phyloP scores from a whole-genome alignment of 2,888 invertebrate genomes.

The Phytoseiulus persimilis region DNA sequence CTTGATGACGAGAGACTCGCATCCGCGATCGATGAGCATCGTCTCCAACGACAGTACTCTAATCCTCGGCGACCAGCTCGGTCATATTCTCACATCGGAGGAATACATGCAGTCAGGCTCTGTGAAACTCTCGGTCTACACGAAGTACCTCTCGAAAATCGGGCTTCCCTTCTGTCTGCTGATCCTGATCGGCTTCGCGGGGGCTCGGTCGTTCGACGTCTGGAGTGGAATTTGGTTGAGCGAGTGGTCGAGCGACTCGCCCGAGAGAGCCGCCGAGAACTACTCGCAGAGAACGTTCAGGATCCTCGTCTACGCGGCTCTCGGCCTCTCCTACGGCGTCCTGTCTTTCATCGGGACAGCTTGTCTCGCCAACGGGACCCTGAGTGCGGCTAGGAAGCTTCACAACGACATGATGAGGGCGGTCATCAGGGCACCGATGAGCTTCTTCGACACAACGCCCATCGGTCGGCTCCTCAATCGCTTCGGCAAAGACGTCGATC shows the following conservation, averaged over 20 bases:
- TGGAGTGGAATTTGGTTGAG: slow-evolving; percentile 9
- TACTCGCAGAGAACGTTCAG: not conserved
- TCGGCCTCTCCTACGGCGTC: not conserved
- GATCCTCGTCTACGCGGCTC: not conserved
- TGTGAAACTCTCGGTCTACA: not conserved
- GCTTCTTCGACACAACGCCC: slow-evolving; percentile 46
- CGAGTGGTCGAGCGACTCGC: slow-evolving; percentile 11
- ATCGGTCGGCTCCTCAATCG: slow-evolving; percentile 45
- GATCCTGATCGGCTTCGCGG: slow-evolving; percentile 11
- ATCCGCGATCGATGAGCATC: slow-evolving; percentile 23
- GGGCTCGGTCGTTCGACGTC: slow-evolving; percentile 7
- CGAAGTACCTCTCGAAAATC: slow-evolving; percentile 13
- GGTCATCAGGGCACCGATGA: slow-evolving; percentile 43
- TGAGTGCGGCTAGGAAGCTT: slow-evolving; percentile 39
- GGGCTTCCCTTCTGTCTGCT: not conserved
- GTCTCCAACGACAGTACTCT: not conserved
- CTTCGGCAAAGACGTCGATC: slow-evolving; percentile 64
- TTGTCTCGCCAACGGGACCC: not conserved
- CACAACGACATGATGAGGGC: slow-evolving; percentile 42
- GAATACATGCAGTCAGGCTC: slow-evolving; percentile 13
- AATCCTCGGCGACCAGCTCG: not conserved
- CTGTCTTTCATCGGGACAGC: slow-evolving; percentile 6
- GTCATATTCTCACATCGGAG: not conserved
- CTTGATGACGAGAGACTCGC: too few relatives aligned
- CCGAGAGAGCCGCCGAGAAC: not conserved